phyloP scores from a whole-genome alignment of 1,140 invertebrate genomes.

The Pogonomyrmex barbatus region DNA sequence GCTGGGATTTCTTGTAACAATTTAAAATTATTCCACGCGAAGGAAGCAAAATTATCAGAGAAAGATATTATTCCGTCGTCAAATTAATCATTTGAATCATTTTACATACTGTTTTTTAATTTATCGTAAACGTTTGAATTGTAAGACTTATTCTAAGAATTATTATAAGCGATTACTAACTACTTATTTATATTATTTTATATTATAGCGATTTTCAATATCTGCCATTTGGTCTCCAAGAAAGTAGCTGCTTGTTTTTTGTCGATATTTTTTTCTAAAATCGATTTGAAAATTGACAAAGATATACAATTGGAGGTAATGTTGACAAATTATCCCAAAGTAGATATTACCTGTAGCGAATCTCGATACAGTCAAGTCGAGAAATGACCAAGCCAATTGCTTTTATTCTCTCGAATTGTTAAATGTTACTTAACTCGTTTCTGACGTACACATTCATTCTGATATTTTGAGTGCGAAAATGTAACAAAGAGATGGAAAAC shows the following conservation, averaged over 20 bases:
- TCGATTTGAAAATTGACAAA: not conserved
- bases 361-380: not conserved
- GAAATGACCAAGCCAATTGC: not conserved
- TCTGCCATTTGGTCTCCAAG: not conserved
- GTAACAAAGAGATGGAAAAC: not conserved
- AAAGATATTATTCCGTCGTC: not conserved
- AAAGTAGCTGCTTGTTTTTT: not conserved
- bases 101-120: not conserved
- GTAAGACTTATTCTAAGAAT: not conserved
- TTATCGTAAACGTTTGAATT: not conserved
- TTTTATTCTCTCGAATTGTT: slow-evolving; percentile 2
- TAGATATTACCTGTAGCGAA: slow-evolving; percentile 13
- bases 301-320: not conserved
- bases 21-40: not conserved
- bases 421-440: slow-evolving; percentile 6
- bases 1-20: slow-evolving; percentile 3
- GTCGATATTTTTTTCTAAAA: not conserved
- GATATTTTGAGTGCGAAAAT: slow-evolving; percentile 2
- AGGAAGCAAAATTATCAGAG: not conserved
- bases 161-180: not conserved
- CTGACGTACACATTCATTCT: not conserved
- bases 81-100: not conserved
- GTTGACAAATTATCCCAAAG: not conserved
- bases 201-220: not conserved
- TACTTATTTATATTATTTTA: not conserved